These are phyloP conservation scores for Amazona ochrocephala DNA, from an alignment of 2,797 vertebrate species.

Conservation along the genomic window DNA sequence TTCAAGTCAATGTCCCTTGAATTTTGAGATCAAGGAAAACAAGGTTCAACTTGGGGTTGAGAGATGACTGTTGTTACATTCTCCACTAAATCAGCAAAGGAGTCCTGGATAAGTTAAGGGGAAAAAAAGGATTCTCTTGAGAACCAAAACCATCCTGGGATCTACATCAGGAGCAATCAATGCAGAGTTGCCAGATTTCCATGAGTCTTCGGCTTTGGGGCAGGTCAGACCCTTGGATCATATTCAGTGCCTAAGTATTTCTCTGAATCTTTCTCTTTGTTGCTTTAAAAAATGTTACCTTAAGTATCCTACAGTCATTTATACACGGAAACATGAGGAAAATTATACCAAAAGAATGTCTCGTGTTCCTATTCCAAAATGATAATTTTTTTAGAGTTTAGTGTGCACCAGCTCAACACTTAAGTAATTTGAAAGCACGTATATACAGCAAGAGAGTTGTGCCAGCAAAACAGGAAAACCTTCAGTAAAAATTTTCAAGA, in stretches of 20 bases:
- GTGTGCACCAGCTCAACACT: not conserved
- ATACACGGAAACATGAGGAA: not conserved
- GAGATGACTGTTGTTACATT: not conserved
- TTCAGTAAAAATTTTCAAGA: not conserved
- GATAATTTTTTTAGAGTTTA: not conserved
- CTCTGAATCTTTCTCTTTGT: not conserved
- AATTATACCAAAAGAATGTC: not conserved
- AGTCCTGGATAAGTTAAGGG: not conserved
- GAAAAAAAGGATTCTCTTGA: not conserved
- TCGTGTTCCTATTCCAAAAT: not conserved
- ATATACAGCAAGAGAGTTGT: not conserved
- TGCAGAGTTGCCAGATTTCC: not conserved
- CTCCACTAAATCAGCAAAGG: not conserved
- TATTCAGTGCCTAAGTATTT: not conserved
- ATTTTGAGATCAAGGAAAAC: too few relatives aligned
- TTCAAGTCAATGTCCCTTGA: too few relatives aligned
- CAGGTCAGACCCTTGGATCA: not conserved
- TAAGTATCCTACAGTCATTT: not conserved
- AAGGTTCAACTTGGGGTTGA: too few relatives aligned
- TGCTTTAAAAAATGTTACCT: not conserved
- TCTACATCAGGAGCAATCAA: not conserved
- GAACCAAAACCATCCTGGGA: not conserved
- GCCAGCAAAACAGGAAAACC: not conserved
- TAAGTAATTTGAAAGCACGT: not conserved
- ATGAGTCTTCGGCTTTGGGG: not conserved